Evolutionary conservation across 1,140 invertebrate genomes (phyloP), one percentile per base, ranked within the genome.

Genomic region (Lysiphlebus fabarum): DNA sequence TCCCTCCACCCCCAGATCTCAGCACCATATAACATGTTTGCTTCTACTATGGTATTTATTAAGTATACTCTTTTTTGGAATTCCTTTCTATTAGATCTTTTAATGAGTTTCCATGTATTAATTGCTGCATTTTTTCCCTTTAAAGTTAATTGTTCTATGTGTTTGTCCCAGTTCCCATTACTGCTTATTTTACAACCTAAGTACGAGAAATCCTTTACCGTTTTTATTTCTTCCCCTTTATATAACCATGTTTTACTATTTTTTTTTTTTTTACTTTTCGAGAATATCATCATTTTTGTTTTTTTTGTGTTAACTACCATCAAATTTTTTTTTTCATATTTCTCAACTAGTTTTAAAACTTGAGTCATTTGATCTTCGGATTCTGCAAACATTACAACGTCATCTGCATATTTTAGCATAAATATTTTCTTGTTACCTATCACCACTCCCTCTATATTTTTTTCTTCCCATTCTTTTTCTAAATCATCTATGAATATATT

Each of bases 51-150:
- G 4, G 40, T 17, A 8, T 53, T 49, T 41, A 53, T 53, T 3
- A 63, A 43, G 26, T 59, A 58, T 4, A 62, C 14, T 12, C 53
- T 40, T 12, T 37, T 14, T 37, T 17, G 44, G 7, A 44, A 53
- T 33, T n/a, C 4, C 5, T 34, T 17, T 37, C 54, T 34, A 34
- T 43, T 37, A 7, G 34, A 33, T 12, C 5, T 38, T 7, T 56
- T 56, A 1, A 37, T 47, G 34, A 44, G 4, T 37, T 47, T 34
- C 37, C 47, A 40, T 3, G 40, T 12, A 10, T 17, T 55, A 12
- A 40, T 41, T 26, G 54, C 54, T 7, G 37, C 33, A 11, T 48
- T 44, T n/a, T 36, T 47, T 12, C 42, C 36, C 5, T 40, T 17
- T 1, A 6, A 1, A 0, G 4, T 12, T 7, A 38, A 36, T 26